Evolutionary conservation across 2,113 vertebrate species (phyloP), one percentile per base, ranked within the genome.

Genomic region (Nymphicus hollandicus): DNA sequence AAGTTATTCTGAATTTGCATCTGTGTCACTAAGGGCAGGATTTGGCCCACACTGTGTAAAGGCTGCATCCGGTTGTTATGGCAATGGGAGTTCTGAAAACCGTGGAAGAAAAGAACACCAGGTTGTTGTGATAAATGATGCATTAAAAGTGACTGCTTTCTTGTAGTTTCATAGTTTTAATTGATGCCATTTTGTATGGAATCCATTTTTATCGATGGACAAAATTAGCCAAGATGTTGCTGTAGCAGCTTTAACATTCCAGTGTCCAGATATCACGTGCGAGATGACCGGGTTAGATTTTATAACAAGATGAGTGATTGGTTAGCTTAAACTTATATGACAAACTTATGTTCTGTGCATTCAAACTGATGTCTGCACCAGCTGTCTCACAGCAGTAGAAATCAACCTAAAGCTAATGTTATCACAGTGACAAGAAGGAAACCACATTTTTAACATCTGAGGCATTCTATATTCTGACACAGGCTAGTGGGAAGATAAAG

Each of bases 31-130:
- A 79, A 89, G 94, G 91, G 81, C 92, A 95, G 96, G 73, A 94
- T 97, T 78, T 81, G 91, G 77, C 92, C 94, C 23, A 37, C 85
- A 86, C 61, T 83, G 72, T 88, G 85, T 93, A 94, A 96, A 97
- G 81, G 76, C 83, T 89, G 84, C 90, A 88, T 72, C 49, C 25
- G 15, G 97, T 98, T 97, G 95, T 96, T 96, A 97, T 97, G 93
- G 97, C 60, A 97, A 98, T 96, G 5, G 49, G 86, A 94, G 56
- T 94, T 97, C 95, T 97, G 95, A 97, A 97, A 97, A 92, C 63
- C 76, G 77, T 71, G 37, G 87, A 79, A 95, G 93, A 92, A 95
- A 97, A 96, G 91, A 97, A 96, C 96, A 96, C 92, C 65, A 89
- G 71, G 79, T 94, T 97, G 95, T 96, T 96, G 73, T 93, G 97